Evolutionary conservation across 2,888 invertebrate species (phyloP), one percentile per base, ranked within the genome.

Genomic region (Macrosoma leucophasiata): DNA sequence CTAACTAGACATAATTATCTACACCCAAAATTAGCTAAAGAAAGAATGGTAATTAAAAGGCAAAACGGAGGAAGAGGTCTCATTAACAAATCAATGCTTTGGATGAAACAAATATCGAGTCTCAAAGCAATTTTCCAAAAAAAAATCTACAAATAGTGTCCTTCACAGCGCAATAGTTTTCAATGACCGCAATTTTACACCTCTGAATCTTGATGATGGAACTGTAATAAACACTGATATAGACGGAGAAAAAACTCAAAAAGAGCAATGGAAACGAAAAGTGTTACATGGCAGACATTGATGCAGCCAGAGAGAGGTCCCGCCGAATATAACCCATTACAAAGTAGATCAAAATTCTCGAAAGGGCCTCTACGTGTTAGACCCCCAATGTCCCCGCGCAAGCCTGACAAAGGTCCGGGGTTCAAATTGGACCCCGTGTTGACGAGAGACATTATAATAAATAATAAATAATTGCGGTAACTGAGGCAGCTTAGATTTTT

Each of bases 1-100:
- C 28, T 31, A 1, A 36, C 41, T 2, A 36, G 32, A 29, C 33
- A 40, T 14, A 40, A 40, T 4, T 14, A 30, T 4, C 7, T 32
- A 17, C 37, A 41, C 6, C 34, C 35, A 3, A 37, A 41, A 32
- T 41, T 32, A n/a, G 37, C 39, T 18, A 29, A 32, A 37, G 31
- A 37, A 29, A 37, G 41, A 22, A 18, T 37, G 1, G 34, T 37
- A 1, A 21, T 35, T 3, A 37, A 38, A 29, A 22, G 41, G 28
- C 9, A 33, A 1, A 6, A 31, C 3, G 40, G 40, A 24, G 40
- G 40, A 1, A 19, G 40, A 10, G 40, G 36, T 1, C 19, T 40
- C 2, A 26, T 26, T 6, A 25, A 30, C 10, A 17, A 29, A 10
- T 3, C 10, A 6, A 12, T 32, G 10, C 25, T 41, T 2, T 35